These are phyloP conservation scores for Spodoptera littoralis DNA, from an alignment of 2,888 invertebrate species.

Conservation along the genomic window DNA sequence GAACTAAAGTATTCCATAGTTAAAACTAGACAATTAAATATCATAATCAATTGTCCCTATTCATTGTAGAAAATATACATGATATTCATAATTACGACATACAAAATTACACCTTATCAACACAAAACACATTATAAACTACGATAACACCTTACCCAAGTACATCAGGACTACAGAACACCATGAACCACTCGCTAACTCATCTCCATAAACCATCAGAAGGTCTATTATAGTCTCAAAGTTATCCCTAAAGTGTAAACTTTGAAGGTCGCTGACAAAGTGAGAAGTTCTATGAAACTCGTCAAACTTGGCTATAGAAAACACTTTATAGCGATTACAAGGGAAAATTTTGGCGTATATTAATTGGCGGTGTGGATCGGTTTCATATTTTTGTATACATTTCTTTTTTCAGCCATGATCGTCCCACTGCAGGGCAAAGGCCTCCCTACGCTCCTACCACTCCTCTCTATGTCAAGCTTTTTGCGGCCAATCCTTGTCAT, in stretches of 20 bases:
- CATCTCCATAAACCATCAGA: conserved; percentile 34
- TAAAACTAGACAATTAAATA: too few relatives aligned
- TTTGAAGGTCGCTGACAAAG: conserved; percentile 28
- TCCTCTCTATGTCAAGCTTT: too few relatives aligned
- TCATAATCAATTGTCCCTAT: too few relatives aligned
- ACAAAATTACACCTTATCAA: too few relatives aligned
- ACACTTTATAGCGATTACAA: conserved; percentile 56
- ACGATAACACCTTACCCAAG: conserved; percentile 4
- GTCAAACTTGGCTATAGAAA: conserved; percentile 49
- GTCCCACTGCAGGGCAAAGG: too few relatives aligned
- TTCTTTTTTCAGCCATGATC: too few relatives aligned
- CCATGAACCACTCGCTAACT: conserved; percentile 24
- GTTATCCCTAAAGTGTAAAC: conserved; percentile 27
- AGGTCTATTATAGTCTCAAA: conserved; percentile 38
- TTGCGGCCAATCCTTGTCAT: too few relatives aligned
- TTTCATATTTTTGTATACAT: conserved; percentile 9
- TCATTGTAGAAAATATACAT: too few relatives aligned
- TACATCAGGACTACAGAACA: conserved; percentile 19
- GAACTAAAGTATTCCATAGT: too few relatives aligned
- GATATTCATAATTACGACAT: too few relatives aligned
- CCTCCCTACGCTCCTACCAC: too few relatives aligned
- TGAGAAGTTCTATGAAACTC: conserved; percentile 47
- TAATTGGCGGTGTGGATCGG: conserved; percentile 39
- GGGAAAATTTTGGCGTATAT: conserved; percentile 37
- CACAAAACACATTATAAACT: conserved; percentile 12